These are phyloP conservation scores for Psittacula cyanocephala DNA, from an alignment of 2,113 vertebrate species.

Conservation along the genomic window DNA sequence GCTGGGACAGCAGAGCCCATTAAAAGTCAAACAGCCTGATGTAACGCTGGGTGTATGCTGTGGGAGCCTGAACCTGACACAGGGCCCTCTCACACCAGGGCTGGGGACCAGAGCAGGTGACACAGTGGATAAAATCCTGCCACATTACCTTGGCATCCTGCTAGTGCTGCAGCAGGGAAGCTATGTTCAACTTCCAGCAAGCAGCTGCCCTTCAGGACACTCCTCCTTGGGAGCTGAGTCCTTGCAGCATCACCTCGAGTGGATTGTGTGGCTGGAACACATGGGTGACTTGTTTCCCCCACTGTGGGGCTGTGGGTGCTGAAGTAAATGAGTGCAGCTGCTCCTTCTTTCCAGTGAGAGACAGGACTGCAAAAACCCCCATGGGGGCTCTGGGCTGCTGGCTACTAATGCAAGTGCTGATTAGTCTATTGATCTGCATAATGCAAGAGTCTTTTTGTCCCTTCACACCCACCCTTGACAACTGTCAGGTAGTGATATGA, in stretches of 20 bases:
- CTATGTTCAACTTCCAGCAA: not conserved
- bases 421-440: slow-evolving; percentile 22
- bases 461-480: not conserved
- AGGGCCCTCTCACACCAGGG: fast-evolving
- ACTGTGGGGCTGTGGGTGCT: not conserved
- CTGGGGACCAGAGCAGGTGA: not conserved
- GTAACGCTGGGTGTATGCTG: fast-evolving
- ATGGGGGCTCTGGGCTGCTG: not conserved
- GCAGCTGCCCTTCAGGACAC: not conserved
- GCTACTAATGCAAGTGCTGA: not conserved
- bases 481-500: not conserved
- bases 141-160: not conserved
- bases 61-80: not conserved
- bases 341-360: not conserved
- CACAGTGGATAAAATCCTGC: not conserved
- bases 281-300: not conserved
- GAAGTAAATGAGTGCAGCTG: fast-evolving
- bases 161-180: fast-evolving
- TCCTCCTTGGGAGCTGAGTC: not conserved
- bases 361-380: not conserved
- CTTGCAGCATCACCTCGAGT: not conserved
- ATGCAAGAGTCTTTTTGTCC: not conserved
- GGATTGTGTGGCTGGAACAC: not conserved
- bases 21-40: not conserved
- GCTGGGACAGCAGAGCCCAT: not conserved